Percentiles rank a stretch among this genome's conserved stretches.
These are phyloP conservation scores for Takifugu bimaculatus DNA, from an alignment of 2,113 vertebrate genomes.

Conservation along the genomic window DNA sequence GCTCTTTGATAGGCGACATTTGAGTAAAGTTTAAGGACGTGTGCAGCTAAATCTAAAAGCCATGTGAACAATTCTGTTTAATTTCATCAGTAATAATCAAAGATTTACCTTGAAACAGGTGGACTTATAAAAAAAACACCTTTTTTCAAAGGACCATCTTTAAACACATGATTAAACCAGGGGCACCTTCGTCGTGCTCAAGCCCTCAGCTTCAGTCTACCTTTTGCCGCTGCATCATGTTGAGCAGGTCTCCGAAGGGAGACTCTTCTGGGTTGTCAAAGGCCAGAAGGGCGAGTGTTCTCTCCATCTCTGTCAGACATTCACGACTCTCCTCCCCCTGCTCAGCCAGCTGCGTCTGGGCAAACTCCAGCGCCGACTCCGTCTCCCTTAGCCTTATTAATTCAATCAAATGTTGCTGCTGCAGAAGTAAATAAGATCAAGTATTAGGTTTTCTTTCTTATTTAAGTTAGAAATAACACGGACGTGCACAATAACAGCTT, in stretches of 20 bases:
- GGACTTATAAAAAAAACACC: background rate
- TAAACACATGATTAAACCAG: background rate
- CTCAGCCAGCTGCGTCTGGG: constrained; percentile 95
- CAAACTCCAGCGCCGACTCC: constrained; percentile 95
- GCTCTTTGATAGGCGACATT: too few species aligned
- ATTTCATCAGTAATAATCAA: too few species aligned
- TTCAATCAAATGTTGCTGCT: constrained; percentile 99
- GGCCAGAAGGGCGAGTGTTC: constrained; percentile 91
- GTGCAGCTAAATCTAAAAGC: too few species aligned
- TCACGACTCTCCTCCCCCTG: constrained; percentile 98
- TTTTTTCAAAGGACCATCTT: background rate
- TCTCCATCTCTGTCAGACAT: constrained; percentile 97
- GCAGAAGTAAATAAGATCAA: constrained; percentile 10
- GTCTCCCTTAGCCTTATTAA: constrained; percentile 96
- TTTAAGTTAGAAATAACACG: too few species aligned
- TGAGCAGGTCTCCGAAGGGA: constrained; percentile 95
- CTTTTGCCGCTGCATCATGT: constrained; percentile 99
- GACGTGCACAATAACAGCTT: too few species aligned
- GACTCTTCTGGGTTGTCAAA: constrained; percentile 98
- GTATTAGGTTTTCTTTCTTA: background rate
- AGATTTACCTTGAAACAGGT: background rate
- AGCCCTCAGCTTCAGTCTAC: constrained; percentile 51
- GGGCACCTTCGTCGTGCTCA: background rate
- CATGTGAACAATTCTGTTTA: too few species aligned
- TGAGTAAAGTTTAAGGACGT: too few species aligned